These are phyloP conservation scores for Muntiacus muntjak DNA, from an alignment of 2,113 vertebrate species.

Conservation along the genomic window DNA sequence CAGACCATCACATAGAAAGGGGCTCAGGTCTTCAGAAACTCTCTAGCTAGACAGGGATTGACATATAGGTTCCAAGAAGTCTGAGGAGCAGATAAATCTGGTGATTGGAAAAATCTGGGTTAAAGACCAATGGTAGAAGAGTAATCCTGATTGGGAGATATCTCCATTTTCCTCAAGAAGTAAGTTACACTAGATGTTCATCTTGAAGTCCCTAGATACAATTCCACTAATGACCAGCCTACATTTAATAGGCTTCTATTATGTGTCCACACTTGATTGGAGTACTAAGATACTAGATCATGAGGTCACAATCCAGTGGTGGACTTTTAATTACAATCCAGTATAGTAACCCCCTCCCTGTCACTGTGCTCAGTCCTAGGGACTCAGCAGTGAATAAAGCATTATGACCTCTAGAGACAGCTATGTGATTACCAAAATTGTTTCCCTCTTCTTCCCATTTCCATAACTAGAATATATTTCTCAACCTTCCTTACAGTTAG, in stretches of 20 bases:
- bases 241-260: neutral
- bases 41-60: neutral
- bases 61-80: neutral
- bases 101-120: neutral
- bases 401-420: neutral
- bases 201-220: neutral
- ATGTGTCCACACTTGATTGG: neutral
- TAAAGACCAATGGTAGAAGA: neutral
- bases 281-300: neutral
- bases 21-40: neutral
- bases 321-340: slow-evolving; percentile 1
- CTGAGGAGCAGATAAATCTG: neutral
- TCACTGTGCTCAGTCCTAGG: neutral
- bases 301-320: neutral
- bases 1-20: neutral
- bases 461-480: neutral
- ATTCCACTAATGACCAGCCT: neutral
- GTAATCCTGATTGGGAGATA: neutral
- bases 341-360: neutral
- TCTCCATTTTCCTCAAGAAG: neutral
- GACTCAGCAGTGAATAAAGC: neutral
- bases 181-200: neutral
- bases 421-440: neutral
- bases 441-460: neutral
- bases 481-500: neutral